A percentile compares a stretch with the other conserved stretches of the same genome.
Evolutionary conservation across 2,888 invertebrate genomes (phyloP).

Genomic region (Biston stratarius): DNA sequence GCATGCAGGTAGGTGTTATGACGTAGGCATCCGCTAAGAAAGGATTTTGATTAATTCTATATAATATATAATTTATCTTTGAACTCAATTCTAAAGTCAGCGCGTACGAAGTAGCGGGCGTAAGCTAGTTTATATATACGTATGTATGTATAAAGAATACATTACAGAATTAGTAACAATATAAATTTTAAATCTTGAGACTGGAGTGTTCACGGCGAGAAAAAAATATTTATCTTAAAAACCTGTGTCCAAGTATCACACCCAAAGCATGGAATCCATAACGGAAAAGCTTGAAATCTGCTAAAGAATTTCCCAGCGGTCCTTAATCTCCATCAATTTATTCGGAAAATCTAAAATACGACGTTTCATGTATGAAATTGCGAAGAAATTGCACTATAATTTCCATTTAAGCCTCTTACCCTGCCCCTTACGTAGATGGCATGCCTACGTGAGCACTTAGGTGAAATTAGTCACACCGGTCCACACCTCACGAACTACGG

Average conservation of each 20-base stretch:
- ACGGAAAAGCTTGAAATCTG: constrained; percentile 25
- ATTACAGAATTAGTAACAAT: too few relatives aligned
- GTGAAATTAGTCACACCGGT: constrained; percentile 62
- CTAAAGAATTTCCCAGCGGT: constrained; percentile 33
- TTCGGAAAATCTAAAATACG: constrained; percentile 45
- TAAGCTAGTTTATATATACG: too few relatives aligned
- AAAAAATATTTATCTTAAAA: neutral
- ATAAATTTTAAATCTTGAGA: too few relatives aligned
- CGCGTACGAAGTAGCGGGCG: too few relatives aligned
- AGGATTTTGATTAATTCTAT: too few relatives aligned
- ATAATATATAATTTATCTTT: too few relatives aligned
- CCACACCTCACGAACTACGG: constrained; percentile 51
- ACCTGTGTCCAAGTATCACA: neutral
- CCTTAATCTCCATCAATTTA: constrained; percentile 45
- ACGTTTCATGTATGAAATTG: constrained; percentile 50
- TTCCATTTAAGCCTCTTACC: constrained; percentile 65
- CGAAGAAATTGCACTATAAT: constrained; percentile 61
- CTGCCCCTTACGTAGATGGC: constrained; percentile 57
- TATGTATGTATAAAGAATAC: too few relatives aligned
- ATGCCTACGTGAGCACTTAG: constrained; percentile 68
- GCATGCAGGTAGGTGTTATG: too few relatives aligned
- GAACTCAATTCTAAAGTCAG: too few relatives aligned
- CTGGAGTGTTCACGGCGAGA: too few relatives aligned
- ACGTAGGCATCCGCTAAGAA: too few relatives aligned
- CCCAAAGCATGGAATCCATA: neutral